Conservation (phyloP, 2,113 vertebrate genomes). For the Cynopterus brachyotis region DNA sequence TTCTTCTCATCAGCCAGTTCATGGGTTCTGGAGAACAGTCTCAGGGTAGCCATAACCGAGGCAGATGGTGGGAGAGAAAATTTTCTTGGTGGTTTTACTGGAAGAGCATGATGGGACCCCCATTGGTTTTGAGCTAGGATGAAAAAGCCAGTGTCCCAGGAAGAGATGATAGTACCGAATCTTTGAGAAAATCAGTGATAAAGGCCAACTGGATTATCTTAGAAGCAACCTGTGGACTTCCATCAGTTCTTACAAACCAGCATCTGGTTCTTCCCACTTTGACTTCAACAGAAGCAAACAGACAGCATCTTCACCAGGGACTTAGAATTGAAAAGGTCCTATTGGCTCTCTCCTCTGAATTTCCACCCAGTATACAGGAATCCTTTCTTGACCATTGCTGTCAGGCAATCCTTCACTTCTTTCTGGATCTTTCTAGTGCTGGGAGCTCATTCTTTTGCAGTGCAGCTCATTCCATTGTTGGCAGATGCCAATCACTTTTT, state of each 20-base stretch:
- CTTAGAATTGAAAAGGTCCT: not conserved
- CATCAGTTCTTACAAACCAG: not conserved
- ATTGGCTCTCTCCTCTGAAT: not conserved
- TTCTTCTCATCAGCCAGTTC: not conserved
- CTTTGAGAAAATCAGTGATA: not conserved
- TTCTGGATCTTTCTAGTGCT: not conserved
- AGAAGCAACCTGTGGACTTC: not conserved
- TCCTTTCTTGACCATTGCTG: not conserved
- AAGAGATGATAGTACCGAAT: not conserved
- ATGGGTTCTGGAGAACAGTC: accelerated
- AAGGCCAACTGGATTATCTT: not conserved
- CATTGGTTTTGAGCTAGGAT: not conserved
- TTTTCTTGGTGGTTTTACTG: not conserved
- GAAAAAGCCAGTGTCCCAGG: not conserved
- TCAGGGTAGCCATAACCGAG: not conserved
- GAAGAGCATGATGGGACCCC: not conserved
- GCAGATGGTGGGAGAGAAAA: not conserved
- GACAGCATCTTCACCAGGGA: not conserved
- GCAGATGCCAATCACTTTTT: not conserved
- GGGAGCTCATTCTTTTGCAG: not conserved
- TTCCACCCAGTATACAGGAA: not conserved
- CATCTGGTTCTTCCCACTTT: not conserved
- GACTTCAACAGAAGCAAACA: not conserved
- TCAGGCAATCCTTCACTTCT: not conserved
- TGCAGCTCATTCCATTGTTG: not conserved